A percentile compares a stretch with the other conserved stretches of the same genome.
These are phyloP conservation scores for Urophycis tenuis DNA, from an alignment of 2,797 vertebrate species.

Conservation along the genomic window DNA sequence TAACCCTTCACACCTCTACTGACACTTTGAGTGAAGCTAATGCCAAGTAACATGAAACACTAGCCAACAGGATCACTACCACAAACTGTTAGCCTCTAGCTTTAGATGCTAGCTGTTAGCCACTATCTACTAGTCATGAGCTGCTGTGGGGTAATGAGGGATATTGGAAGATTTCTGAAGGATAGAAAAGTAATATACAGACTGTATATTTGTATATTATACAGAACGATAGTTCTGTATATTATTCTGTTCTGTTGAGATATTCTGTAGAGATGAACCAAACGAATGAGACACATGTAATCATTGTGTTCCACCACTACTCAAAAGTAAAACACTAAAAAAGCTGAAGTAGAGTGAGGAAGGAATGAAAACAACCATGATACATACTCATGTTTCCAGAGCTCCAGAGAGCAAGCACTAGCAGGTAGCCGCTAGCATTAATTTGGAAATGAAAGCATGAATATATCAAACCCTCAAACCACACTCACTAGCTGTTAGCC, in stretches of 20 bases:
- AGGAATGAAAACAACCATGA: background rate
- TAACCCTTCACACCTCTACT: background rate
- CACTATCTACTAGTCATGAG: background rate
- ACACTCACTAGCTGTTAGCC: background rate
- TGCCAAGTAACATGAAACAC: background rate
- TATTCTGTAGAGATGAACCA: background rate
- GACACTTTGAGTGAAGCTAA: background rate
- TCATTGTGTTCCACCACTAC: background rate
- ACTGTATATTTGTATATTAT: background rate
- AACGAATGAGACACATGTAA: background rate
- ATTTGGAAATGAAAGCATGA: background rate
- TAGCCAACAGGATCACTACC: background rate
- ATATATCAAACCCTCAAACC: background rate
- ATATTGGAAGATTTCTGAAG: background rate
- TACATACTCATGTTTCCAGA: background rate
- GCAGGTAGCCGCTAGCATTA: background rate
- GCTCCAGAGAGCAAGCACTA: background rate
- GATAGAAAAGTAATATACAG: background rate
- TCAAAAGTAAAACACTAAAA: background rate
- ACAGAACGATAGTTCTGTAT: background rate
- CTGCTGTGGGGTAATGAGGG: background rate
- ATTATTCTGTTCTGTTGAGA: no score
- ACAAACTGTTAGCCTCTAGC: background rate
- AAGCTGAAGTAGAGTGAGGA: background rate
- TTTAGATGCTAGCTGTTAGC: background rate